phyloP scores from a whole-genome alignment of 2,113 vertebrate species.

The Typhlomys cinereus region DNA sequence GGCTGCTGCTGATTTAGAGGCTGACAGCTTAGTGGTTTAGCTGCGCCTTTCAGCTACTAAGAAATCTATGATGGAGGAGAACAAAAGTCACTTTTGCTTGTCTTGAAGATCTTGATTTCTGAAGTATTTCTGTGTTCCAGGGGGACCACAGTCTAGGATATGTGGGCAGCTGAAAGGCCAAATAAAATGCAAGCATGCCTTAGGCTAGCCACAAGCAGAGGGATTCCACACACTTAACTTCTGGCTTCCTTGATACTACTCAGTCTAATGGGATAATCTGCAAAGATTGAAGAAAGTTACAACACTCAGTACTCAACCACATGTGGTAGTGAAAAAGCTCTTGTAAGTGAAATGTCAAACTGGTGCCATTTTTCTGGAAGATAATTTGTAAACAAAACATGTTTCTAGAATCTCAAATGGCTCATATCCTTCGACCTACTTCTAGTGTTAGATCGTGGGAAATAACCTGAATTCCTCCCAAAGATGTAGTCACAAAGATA shows the following conservation, averaged over 20 bases:
- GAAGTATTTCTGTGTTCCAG: not conserved
- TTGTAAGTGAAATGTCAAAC: not conserved
- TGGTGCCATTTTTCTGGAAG: not conserved
- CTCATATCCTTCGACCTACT: not conserved
- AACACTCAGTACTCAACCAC: not conserved
- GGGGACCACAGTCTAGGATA: not conserved
- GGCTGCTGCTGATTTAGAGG: not conserved
- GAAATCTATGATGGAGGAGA: not conserved
- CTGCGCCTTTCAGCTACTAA: not conserved
- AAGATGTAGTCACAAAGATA: not conserved
- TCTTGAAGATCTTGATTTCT: not conserved
- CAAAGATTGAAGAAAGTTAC: slow-evolving; percentile 15
- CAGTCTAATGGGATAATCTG: slow-evolving; percentile 2
- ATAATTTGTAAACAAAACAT: not conserved
- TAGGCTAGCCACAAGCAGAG: not conserved
- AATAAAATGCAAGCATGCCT: not conserved
- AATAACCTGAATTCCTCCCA: slow-evolving; percentile 18
- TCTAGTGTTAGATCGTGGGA: not conserved
- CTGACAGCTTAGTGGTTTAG: not conserved
- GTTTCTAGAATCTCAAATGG: slow-evolving; percentile 29
- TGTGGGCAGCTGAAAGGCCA: not conserved
- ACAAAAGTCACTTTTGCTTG: not conserved
- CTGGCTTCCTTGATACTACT: not conserved
- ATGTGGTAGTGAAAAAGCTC: not conserved
- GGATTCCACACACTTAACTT: not conserved